Base-by-base conservation (phyloP, 2,888 invertebrate species). In the Yponomeuta cagnagella region DNA sequence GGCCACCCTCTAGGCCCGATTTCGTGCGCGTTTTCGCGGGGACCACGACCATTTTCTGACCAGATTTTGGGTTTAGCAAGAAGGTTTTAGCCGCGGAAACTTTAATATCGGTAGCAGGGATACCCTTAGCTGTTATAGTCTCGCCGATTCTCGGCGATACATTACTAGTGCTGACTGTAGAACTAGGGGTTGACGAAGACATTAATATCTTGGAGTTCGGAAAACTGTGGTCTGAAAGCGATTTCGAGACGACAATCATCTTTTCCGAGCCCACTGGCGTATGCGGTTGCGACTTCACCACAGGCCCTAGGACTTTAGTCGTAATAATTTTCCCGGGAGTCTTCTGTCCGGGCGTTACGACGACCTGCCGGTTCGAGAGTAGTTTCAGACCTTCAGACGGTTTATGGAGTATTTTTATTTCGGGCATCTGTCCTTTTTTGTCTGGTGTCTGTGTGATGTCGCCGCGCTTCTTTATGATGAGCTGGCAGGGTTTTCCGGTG, bases 11-110 rank as follows among this genome's bases (percentile, higher is more conserved):
- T n/a, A 82, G 78, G 9, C 80, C 82, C 10, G 82, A 75, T 82
- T 89, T 90, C 76, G 87, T 82, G 71, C 87, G 82, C 63, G 83
- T 79, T 75, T 92, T 92, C 10, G 92, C 89, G 0, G 93, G 93
- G 68, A 93, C 75, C 9, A 93, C 92, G 15, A 93, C 90, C 93
- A 93, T 92, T 76, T 92, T 93, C 75, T 89, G 91, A 2, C 90
- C 92, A 2, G 91, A 87, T 77, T 92, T 93, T 9, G 90, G 90
- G 77, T 92, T 93, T 52, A 93, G 77, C 67, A 93, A 88, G 71
- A 92, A 83, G 15, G 93, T 88, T 81, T 92, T 93, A 2, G 71
- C 71, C 10, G 93, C 87, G 0, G 92, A 91, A 10, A 93, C 89
- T 81, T 91, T 93, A 43, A 92, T 78, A 75, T 93, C 93, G 63